Percentiles rank a stretch among this genome's conserved stretches.
Evolutionary conservation across 2,113 vertebrate genomes (phyloP).

Genomic region (Turdus rufiventris): DNA sequence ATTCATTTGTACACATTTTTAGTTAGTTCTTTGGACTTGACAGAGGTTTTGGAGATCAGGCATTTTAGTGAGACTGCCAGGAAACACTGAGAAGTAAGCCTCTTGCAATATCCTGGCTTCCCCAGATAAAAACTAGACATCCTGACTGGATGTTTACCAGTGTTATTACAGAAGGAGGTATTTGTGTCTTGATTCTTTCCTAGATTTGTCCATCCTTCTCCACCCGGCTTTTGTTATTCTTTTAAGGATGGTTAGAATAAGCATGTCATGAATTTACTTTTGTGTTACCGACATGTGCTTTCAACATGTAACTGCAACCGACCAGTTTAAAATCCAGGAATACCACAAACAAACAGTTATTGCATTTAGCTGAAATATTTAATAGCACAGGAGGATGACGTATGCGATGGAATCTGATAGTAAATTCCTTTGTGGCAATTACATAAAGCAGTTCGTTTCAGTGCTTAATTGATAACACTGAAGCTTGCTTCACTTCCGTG

Average conservation of each 20-base stretch:
- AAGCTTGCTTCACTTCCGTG: conserved; percentile 9
- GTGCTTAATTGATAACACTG: neutral
- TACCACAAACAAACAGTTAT: neutral
- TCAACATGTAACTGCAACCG: neutral
- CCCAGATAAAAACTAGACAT: neutral
- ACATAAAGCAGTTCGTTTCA: neutral
- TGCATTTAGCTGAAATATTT: conserved; percentile 24
- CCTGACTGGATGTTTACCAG: conserved; percentile 22
- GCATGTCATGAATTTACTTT: neutral
- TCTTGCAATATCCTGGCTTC: neutral
- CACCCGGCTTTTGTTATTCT: neutral
- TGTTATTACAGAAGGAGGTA: neutral
- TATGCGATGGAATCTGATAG: neutral
- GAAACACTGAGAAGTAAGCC: neutral
- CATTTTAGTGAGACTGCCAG: neutral
- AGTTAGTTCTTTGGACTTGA: neutral
- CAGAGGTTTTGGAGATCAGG: neutral
- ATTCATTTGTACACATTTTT: neutral
- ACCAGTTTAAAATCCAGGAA: neutral
- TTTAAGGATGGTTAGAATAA: neutral
- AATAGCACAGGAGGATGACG: neutral
- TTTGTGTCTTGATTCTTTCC: conserved; percentile 1
- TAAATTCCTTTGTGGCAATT: conserved; percentile 28
- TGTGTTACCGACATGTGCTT: neutral
- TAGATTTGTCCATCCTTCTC: conserved; percentile 12